A percentile compares a stretch with the other conserved stretches of the same genome.
phyloP scores from a whole-genome alignment of 2,888 invertebrate genomes.

The Drosophila quinaria region DNA sequence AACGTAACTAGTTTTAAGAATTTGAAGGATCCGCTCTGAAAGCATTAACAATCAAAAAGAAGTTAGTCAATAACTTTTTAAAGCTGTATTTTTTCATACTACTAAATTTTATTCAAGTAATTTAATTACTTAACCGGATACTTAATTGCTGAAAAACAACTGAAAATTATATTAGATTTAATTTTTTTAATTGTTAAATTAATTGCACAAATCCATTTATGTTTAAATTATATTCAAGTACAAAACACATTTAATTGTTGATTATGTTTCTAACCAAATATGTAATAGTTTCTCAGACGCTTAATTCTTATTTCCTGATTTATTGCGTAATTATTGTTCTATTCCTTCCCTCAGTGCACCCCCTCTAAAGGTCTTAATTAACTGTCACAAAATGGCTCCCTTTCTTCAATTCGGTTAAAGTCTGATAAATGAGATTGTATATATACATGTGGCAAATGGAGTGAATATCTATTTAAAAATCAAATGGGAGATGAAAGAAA shows the following conservation, averaged over 20 bases:
- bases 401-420: not conserved
- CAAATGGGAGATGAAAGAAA: not conserved
- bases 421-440: not conserved
- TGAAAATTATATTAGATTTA: no score
- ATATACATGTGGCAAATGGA: not conserved
- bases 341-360: no score
- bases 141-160: no score
- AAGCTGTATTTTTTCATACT: not conserved
- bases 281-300: not conserved
- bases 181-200: not conserved
- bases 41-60: no score
- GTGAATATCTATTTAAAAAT: not conserved
- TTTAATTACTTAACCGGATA: no score
- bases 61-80: no score
- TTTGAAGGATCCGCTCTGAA: no score
- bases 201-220: not conserved
- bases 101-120: no score
- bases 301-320: not conserved
- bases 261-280: not conserved
- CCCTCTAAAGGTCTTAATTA: no score
- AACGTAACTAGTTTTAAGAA: no score
- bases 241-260: not conserved
- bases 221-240: not conserved
- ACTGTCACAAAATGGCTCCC: no score
- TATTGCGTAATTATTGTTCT: not conserved